Evolutionary conservation across 2,888 invertebrate species (phyloP).

Genomic region (Mimumesa dahlbomi): DNA sequence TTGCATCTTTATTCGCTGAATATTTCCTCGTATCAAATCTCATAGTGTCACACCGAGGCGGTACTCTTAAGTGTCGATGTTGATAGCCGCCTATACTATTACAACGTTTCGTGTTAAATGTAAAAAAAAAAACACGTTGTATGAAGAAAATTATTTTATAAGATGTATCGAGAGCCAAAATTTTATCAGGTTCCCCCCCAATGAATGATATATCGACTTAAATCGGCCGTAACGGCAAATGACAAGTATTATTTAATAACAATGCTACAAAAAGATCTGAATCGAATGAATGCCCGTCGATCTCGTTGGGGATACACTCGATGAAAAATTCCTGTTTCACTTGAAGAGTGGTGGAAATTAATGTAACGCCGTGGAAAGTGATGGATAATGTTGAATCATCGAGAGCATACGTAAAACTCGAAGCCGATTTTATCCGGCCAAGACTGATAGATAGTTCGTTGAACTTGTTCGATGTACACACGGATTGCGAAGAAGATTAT

Average conservation of each 20-base stretch:
- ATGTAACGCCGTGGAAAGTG: conserved; percentile 10
- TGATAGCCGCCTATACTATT: conserved; percentile 9
- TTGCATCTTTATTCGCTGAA: conserved; percentile 23
- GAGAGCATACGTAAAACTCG: background rate
- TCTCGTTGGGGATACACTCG: background rate
- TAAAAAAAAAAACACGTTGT: conserved; percentile 6
- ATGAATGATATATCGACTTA: background rate
- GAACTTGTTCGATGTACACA: conserved; percentile 19
- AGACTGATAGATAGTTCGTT: conserved; percentile 24
- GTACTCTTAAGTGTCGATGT: conserved; percentile 9
- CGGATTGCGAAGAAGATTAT: background rate
- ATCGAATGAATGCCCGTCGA: too few relatives aligned
- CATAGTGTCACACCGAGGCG: conserved; percentile 1
- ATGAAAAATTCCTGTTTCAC: background rate
- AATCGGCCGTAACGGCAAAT: too few relatives aligned
- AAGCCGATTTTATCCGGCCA: conserved; percentile 13
- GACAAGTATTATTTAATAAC: too few relatives aligned
- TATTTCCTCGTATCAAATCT: conserved; percentile 8
- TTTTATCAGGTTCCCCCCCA: conserved; percentile 21
- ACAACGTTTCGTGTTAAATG: conserved; percentile 13
- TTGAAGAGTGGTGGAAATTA: conserved; percentile 5
- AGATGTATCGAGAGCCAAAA: conserved; percentile 8
- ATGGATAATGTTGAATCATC: conserved; percentile 5
- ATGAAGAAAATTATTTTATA: conserved; percentile 16
- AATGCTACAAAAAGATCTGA: too few relatives aligned